A percentile compares a stretch with the other conserved stretches of the same genome.
Evolutionary conservation across 2,888 invertebrate genomes (phyloP).

Genomic region (Carterocephalus palaemon): DNA sequence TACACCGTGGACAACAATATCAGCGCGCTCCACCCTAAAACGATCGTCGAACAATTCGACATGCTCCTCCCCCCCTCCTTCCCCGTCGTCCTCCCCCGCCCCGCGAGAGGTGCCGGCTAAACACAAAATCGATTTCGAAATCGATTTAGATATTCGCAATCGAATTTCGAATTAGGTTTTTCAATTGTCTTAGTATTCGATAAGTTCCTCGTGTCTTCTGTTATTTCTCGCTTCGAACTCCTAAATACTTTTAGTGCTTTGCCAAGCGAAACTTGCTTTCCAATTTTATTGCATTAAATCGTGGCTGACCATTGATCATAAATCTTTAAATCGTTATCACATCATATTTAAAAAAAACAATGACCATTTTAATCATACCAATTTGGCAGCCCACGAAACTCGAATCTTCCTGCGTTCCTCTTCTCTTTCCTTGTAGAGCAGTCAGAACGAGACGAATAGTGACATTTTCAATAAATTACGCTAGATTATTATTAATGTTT

Average conservation of each 20-base stretch:
- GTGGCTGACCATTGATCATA: neutral
- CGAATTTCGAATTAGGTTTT: conserved; percentile 10
- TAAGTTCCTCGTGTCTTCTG: conserved; percentile 31
- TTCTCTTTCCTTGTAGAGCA: conserved; percentile 29
- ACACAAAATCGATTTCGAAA: conserved; percentile 16
- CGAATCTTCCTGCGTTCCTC: conserved; percentile 23
- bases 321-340: too few species aligned
- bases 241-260: conserved; percentile 32
- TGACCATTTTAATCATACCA: too few species aligned
- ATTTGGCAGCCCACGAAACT: too few species aligned
- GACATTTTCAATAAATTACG: conserved; percentile 10
- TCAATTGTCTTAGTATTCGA: conserved; percentile 28
- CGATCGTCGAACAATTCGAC: conserved; percentile 77
- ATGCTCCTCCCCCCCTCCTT: conserved; percentile 54
- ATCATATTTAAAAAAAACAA: too few species aligned
- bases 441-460: conserved; percentile 24
- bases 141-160: conserved; percentile 1
- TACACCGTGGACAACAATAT: conserved; percentile 75
- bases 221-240: conserved; percentile 31
- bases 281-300: conserved; percentile 3
- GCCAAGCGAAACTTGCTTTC: conserved; percentile 27
- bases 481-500: conserved; percentile 10
- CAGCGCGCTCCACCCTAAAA: conserved; percentile 78
- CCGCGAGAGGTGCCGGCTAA: conserved; percentile 38
- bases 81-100: conserved; percentile 42